Percentiles rank a stretch among this genome's conserved stretches.
phyloP scores from a whole-genome alignment of 2,113 vertebrate genomes.

The Takifugu bimaculatus region DNA sequence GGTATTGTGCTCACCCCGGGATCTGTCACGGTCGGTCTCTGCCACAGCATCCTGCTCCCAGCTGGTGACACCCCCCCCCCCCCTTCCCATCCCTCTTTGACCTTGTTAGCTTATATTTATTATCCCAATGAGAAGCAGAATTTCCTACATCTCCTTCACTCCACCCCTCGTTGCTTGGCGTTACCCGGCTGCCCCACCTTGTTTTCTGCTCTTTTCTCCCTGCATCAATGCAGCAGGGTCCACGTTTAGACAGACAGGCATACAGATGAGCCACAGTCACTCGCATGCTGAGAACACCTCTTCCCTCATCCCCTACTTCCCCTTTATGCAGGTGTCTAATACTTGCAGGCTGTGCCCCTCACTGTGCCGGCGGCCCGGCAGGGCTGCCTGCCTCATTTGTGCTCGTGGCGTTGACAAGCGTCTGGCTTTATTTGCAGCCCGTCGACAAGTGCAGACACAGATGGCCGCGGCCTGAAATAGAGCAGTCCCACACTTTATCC shows the following conservation, averaged over 20 bases:
- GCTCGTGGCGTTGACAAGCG: slow-evolving; percentile 52
- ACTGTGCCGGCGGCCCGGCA: slow-evolving; percentile 45
- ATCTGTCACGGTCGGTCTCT: slow-evolving; percentile 47
- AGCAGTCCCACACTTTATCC: slow-evolving; percentile 62
- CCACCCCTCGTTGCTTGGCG: slow-evolving; percentile 29
- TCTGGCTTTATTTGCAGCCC: slow-evolving; percentile 66
- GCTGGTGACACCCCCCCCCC: slow-evolving; percentile 5
- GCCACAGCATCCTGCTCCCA: slow-evolving; percentile 51
- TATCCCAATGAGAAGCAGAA: slow-evolving; percentile 19
- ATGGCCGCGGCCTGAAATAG: slow-evolving; percentile 65
- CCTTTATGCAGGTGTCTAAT: slow-evolving; percentile 56
- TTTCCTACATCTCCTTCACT: slow-evolving; percentile 29
- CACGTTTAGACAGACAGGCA: slow-evolving; percentile 45
- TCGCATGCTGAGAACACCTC: slow-evolving; percentile 34
- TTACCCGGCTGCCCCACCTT: slow-evolving; percentile 33
- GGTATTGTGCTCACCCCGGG: slow-evolving; percentile 51
- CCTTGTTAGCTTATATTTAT: slow-evolving; percentile 40
- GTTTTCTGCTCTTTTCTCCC: slow-evolving; percentile 22
- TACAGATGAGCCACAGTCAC: slow-evolving; percentile 39
- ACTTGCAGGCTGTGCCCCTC: slow-evolving; percentile 34
- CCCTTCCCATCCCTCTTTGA: slow-evolving; percentile 26
- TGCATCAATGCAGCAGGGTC: slow-evolving; percentile 18
- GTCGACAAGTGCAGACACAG: slow-evolving; percentile 56
- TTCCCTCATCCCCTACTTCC: slow-evolving; percentile 2
- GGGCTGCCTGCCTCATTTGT: slow-evolving; percentile 39